A percentile compares a stretch with the other conserved stretches of the same genome.
These are phyloP conservation scores for Brachyptera putata DNA, from an alignment of 2,888 invertebrate genomes.

Conservation along the genomic window DNA sequence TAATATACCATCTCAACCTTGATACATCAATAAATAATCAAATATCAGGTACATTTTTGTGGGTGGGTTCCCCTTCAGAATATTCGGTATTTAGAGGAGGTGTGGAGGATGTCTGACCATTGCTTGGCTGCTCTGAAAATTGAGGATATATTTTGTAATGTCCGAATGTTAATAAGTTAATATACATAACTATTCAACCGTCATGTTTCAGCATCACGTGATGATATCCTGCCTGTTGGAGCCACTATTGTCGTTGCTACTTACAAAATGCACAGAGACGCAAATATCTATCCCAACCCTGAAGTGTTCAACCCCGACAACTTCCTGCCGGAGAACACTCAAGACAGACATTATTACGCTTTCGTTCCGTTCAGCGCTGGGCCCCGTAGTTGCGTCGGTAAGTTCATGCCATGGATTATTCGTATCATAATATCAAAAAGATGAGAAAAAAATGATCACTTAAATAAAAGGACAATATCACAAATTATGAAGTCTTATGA, in stretches of 20 bases:
- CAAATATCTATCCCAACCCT: slow-evolving; percentile 71
- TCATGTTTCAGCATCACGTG: slow-evolving; percentile 52
- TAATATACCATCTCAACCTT: no score
- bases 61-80: no score
- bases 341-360: slow-evolving; percentile 74
- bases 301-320: slow-evolving; percentile 77
- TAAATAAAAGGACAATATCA: no score
- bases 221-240: slow-evolving; percentile 63
- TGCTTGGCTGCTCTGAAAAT: no score
- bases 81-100: no score
- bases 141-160: no score
- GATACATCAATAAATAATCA: no score
- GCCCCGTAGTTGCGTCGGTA: slow-evolving; percentile 73
- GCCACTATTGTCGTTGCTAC: slow-evolving; percentile 64
- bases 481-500: no score
- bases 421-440: not conserved
- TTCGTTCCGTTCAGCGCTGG: slow-evolving; percentile 81
- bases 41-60: no score
- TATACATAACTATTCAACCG: not conserved
- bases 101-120: no score
- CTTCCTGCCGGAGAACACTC: slow-evolving; percentile 74
- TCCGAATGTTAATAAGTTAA: no score
- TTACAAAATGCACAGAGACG: slow-evolving; percentile 64
- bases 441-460: no score
- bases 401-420: slow-evolving; percentile 38